phyloP scores from a whole-genome alignment of 2,888 invertebrate species.

The Pristionchus exspectatus region DNA sequence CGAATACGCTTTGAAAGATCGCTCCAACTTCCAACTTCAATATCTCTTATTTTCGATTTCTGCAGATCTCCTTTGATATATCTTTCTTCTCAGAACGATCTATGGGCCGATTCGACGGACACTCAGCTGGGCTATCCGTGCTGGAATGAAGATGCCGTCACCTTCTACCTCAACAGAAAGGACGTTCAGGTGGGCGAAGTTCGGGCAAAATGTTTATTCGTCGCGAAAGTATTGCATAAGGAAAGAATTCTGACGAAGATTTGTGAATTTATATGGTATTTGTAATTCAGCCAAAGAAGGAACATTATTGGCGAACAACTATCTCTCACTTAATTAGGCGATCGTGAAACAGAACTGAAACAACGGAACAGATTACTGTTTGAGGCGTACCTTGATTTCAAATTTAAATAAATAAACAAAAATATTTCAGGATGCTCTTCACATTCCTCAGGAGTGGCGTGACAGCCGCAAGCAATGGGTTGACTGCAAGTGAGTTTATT shows the following conservation, averaged over 20 bases:
- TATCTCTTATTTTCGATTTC: too few relatives aligned
- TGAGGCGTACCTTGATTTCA: neutral
- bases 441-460: conserved; percentile 69
- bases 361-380: too few relatives aligned
- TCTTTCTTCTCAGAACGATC: neutral
- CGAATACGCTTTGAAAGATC: neutral
- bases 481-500: conserved; percentile 66
- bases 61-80: too few relatives aligned
- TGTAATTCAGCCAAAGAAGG: too few relatives aligned
- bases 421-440: conserved; percentile 64
- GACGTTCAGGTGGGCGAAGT: conserved; percentile 57
- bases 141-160: conserved; percentile 73
- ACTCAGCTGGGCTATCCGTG: conserved; percentile 73
- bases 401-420: too few relatives aligned
- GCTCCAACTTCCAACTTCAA: too few relatives aligned
- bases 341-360: too few relatives aligned
- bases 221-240: neutral
- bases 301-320: too few relatives aligned
- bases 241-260: neutral
- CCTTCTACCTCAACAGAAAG: conserved; percentile 67
- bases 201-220: conserved; percentile 44
- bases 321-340: too few relatives aligned
- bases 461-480: conserved; percentile 63
- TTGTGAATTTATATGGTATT: neutral
- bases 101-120: conserved; percentile 69